These are phyloP conservation scores for Gorsachius magnificus DNA, from an alignment of 2,797 vertebrate genomes.

Conservation along the genomic window DNA sequence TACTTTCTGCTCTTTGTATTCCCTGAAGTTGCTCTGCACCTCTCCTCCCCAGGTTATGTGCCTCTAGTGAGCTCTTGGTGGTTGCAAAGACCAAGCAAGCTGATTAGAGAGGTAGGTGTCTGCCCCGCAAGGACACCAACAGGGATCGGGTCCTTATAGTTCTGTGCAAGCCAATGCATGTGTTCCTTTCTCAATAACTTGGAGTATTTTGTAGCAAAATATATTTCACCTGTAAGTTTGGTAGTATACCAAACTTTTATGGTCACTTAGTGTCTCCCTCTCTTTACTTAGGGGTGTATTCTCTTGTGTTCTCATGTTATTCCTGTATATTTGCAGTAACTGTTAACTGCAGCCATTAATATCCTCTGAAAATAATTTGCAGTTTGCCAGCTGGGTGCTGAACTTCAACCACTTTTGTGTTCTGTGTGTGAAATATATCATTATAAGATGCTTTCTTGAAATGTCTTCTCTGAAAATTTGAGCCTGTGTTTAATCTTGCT, in stretches of 20 bases:
- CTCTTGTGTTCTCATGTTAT: not conserved
- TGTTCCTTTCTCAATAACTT: not conserved
- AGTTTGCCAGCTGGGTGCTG: not conserved
- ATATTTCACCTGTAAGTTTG: not conserved
- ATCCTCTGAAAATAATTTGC: not conserved
- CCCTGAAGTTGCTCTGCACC: not conserved
- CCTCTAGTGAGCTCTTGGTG: not conserved
- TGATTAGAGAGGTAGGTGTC: not conserved
- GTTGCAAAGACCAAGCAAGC: not conserved
- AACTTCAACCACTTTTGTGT: not conserved
- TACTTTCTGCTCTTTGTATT: not conserved
- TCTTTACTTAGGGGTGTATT: not conserved
- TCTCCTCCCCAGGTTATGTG: not conserved
- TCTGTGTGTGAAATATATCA: not conserved
- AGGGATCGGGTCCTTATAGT: not conserved
- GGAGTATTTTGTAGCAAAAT: constrained; percentile 37
- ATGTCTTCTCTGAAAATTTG: not conserved
- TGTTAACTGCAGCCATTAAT: not conserved
- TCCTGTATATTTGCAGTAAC: not conserved
- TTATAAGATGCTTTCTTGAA: not conserved
- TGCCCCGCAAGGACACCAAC: not conserved
- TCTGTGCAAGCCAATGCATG: not conserved
- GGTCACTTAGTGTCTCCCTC: not conserved
- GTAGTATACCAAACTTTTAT: not conserved
- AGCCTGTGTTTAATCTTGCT: constrained; percentile 35